Conservation (phyloP, 2,113 vertebrate genomes). For the Atlantisia rogersi region DNA sequence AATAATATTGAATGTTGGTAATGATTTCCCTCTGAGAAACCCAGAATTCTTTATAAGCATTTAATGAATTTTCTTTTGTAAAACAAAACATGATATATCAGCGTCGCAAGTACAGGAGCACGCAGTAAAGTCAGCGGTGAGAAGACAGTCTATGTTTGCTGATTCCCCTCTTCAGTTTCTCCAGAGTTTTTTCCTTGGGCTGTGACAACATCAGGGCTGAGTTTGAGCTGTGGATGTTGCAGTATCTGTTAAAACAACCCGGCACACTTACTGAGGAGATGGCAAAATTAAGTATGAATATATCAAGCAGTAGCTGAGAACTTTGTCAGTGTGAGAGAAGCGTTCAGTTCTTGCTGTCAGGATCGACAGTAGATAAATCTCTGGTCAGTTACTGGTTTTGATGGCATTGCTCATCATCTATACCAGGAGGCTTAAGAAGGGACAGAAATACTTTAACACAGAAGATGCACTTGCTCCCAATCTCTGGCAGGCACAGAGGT, state of each 20-base stretch:
- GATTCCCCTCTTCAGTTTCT: neutral
- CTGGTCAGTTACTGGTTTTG: neutral
- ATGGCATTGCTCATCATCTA: accelerated
- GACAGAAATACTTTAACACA: neutral
- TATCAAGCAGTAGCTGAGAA: neutral
- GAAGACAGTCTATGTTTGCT: neutral
- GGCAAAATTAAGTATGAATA: neutral
- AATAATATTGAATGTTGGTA: slow-evolving; percentile 7
- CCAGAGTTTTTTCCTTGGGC: neutral
- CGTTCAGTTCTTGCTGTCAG: neutral
- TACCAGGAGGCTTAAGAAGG: neutral
- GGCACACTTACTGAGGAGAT: neutral
- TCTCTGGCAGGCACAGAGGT: neutral
- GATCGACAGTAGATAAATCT: neutral
- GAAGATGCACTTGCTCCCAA: neutral
- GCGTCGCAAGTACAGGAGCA: neutral
- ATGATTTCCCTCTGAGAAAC: neutral
- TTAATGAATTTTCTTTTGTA: slow-evolving; percentile 35
- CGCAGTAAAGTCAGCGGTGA: neutral
- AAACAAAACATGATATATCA: neutral
- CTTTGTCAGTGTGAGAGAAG: neutral
- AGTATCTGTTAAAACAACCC: neutral
- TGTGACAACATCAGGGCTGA: neutral
- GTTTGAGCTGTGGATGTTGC: neutral
- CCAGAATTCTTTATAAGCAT: neutral